These are phyloP conservation scores for Balaenoptera acutorostrata DNA, from an alignment of 2,113 vertebrate species.

Conservation along the genomic window DNA sequence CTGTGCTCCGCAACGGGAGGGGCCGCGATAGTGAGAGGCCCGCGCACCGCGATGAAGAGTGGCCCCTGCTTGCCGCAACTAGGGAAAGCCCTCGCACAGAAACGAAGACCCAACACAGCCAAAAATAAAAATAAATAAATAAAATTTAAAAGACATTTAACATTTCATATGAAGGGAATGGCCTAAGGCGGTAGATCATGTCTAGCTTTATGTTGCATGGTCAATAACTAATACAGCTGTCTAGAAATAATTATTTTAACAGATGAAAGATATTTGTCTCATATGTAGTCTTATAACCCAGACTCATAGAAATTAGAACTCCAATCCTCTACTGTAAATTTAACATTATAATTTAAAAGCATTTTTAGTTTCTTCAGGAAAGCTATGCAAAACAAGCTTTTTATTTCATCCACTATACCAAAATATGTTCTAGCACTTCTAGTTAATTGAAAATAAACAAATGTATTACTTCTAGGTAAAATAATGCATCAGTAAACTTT, in stretches of 20 bases:
- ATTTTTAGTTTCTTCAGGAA: neutral
- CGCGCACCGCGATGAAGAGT: no score
- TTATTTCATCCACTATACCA: neutral
- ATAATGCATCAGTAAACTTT: neutral
- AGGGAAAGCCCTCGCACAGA: no score
- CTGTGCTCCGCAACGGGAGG: no score
- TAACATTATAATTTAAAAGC: neutral
- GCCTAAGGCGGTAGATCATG: neutral
- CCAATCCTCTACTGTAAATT: neutral
- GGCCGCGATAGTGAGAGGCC: no score
- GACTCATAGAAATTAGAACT: neutral
- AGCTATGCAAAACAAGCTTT: neutral
- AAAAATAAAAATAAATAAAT: no score
- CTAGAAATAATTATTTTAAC: neutral
- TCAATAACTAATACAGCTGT: neutral
- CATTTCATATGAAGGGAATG: neutral
- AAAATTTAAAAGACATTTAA: neutral
- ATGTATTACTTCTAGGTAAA: neutral
- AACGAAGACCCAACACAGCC: no score
- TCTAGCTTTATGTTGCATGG: neutral
- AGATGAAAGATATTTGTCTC: neutral
- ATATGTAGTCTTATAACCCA: neutral
- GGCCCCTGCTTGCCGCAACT: no score
- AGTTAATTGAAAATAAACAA: neutral
- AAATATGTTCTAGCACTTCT: neutral